Evolutionary conservation across 1,140 invertebrate species (phyloP).

Genomic region (Pseudomyrmex gracilis): DNA sequence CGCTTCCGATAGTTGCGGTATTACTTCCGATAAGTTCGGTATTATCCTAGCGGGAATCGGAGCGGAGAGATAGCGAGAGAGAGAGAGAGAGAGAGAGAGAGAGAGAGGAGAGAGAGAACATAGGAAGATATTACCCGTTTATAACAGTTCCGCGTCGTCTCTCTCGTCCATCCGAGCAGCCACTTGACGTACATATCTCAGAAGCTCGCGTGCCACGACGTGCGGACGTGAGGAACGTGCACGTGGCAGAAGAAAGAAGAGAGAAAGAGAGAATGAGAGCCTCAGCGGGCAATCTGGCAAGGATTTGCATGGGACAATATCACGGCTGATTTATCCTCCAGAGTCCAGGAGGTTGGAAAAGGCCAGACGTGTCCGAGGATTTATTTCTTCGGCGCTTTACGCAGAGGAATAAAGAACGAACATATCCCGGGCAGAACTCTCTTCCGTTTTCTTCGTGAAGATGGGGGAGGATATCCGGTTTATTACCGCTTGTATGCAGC

Average conservation of each 20-base stretch:
- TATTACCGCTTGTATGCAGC: slow-evolving; percentile 42
- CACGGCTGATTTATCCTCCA: slow-evolving; percentile 77
- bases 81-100: slow-evolving; percentile 19
- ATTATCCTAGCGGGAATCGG: slow-evolving; percentile 25
- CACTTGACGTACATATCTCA: slow-evolving; percentile 53
- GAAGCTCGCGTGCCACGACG: slow-evolving; percentile 51
- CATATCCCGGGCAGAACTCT: not conserved
- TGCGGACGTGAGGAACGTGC: slow-evolving; percentile 17
- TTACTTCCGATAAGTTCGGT: slow-evolving; percentile 44
- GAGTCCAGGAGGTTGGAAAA: slow-evolving; percentile 51
- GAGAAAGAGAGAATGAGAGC: not conserved
- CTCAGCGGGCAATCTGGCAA: slow-evolving; percentile 46
- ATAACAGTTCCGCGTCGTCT: slow-evolving; percentile 22
- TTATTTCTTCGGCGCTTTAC: slow-evolving; percentile 71
- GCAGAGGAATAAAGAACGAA: slow-evolving; percentile 49
- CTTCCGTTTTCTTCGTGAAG: not conserved
- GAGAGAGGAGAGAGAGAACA: slow-evolving; percentile 8
- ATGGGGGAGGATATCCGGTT: slow-evolving; percentile 46
- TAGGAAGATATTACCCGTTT: slow-evolving; percentile 54
- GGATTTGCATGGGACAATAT: slow-evolving; percentile 80
- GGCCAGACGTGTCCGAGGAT: slow-evolving; percentile 70
- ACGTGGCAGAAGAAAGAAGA: not conserved
- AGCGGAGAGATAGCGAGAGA: not conserved
- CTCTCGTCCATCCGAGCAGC: not conserved
- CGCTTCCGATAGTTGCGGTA: slow-evolving; percentile 43